These are phyloP conservation scores for Isaurus tuberculatus DNA, from an alignment of 92 coral and sea anemone genomes.

Conservation along the genomic window DNA sequence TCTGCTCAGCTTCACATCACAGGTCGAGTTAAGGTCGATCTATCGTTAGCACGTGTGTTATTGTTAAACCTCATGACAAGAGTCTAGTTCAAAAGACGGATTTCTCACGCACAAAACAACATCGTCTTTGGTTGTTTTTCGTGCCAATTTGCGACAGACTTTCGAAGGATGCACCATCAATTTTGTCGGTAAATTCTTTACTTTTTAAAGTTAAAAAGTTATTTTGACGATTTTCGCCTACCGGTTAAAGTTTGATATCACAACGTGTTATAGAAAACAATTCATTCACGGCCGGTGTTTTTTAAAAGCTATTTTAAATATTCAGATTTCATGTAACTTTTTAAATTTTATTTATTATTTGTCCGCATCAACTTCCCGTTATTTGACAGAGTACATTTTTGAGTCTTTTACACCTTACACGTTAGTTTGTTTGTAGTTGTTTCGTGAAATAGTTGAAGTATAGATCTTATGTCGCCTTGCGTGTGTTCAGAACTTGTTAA, in stretches of 20 bases:
- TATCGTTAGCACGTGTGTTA: slow-evolving; percentile 15
- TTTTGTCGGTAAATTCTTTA: neutral
- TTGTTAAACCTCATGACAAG: no score
- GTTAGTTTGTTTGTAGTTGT: neutral
- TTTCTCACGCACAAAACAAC: neutral
- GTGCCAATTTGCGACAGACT: neutral
- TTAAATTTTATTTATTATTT: neutral
- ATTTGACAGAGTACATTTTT: neutral
- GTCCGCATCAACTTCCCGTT: neutral
- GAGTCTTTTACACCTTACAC: neutral
- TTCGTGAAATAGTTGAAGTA: neutral
- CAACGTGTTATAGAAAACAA: no score
- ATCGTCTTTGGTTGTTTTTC: neutral
- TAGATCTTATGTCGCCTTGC: neutral
- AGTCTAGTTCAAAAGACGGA: neutral
- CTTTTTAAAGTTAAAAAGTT: neutral
- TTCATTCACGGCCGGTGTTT: neutral
- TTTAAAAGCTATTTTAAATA: neutral
- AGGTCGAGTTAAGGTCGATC: neutral
- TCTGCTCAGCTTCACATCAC: neutral
- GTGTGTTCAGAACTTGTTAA: neutral
- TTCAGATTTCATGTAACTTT: neutral
- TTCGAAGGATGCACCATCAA: neutral
- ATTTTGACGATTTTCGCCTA: neutral
- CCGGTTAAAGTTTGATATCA: neutral